phyloP scores from a whole-genome alignment of 2,113 vertebrate genomes.

The Nycticorax nycticorax region DNA sequence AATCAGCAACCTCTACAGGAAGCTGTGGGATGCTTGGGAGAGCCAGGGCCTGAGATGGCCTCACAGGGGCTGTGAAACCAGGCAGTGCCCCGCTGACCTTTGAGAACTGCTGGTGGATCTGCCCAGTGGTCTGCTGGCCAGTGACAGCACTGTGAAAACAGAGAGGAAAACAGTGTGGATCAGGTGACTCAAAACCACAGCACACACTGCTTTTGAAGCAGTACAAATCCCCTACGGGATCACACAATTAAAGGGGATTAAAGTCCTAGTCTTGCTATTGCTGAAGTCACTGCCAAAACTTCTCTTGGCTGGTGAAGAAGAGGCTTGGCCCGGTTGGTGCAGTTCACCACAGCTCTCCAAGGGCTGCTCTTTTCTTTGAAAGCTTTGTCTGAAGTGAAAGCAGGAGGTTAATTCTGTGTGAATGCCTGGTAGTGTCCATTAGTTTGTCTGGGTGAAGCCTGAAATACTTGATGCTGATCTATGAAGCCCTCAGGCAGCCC shows the following conservation, averaged over 20 bases:
- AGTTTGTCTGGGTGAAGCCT: slow-evolving; percentile 13
- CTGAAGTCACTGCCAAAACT: slow-evolving; percentile 40
- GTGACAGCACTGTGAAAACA: slow-evolving; percentile 61
- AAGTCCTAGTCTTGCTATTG: slow-evolving; percentile 9
- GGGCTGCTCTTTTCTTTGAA: slow-evolving; percentile 44
- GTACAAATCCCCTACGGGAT: slow-evolving; percentile 50
- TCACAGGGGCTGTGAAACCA: slow-evolving; percentile 4
- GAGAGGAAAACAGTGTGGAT: slow-evolving; percentile 49
- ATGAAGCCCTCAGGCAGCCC: background rate
- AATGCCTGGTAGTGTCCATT: slow-evolving; percentile 10
- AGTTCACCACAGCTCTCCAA: slow-evolving; percentile 33
- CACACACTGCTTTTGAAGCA: slow-evolving; percentile 61
- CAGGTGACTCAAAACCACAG: slow-evolving; percentile 61
- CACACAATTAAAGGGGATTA: slow-evolving; percentile 60
- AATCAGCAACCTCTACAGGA: background rate
- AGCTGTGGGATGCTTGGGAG: slow-evolving; percentile 9
- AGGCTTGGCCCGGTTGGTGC: background rate
- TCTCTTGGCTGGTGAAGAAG: background rate
- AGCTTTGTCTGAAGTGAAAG: slow-evolving; percentile 5
- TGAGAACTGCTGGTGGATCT: slow-evolving; percentile 43
- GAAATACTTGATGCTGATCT: slow-evolving; percentile 34
- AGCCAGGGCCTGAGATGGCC: background rate
- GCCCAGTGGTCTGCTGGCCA: slow-evolving; percentile 27
- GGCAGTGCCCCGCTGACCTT: slow-evolving; percentile 30
- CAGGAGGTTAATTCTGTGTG: slow-evolving; percentile 28